Evolutionary conservation across 1,140 invertebrate species (phyloP).

Genomic region (Neotoxoptera formosana): DNA sequence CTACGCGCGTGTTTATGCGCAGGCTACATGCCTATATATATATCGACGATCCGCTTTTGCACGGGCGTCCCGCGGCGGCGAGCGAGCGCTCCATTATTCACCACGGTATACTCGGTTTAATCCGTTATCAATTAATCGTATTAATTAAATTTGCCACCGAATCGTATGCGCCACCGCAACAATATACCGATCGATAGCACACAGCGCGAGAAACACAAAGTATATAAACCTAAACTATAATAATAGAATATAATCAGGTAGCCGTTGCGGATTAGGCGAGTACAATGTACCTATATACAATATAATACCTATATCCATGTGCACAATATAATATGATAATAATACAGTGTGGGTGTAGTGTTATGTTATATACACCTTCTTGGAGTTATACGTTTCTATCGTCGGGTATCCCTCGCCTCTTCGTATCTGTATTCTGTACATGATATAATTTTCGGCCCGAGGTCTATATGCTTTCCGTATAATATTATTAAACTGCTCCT

Average conservation of each 20-base stretch:
- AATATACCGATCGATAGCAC: conserved; percentile 3
- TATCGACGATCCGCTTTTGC: conserved; percentile 13
- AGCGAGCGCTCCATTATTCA: background rate
- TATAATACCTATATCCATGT: background rate
- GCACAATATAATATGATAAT: too few species aligned
- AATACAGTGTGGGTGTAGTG: too few species aligned
- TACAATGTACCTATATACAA: background rate
- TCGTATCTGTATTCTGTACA: too few species aligned
- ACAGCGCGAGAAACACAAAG: background rate
- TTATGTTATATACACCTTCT: background rate
- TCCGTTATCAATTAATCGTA: conserved; percentile 50
- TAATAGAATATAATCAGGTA: conserved; percentile 2
- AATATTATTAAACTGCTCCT: too few species aligned
- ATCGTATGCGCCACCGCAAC: conserved; percentile 14
- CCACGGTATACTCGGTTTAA: background rate
- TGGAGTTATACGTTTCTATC: background rate
- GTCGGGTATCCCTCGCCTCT: too few species aligned
- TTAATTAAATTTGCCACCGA: conserved; percentile 49
- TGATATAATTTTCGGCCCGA: background rate
- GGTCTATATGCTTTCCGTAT: background rate
- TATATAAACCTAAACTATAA: background rate
- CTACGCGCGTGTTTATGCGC: too few species aligned
- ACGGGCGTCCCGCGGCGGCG: conserved; percentile 20
- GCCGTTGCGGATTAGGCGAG: background rate
- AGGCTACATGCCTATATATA: background rate